A percentile compares a stretch with the other conserved stretches of the same genome.
phyloP scores from a whole-genome alignment of 1,140 invertebrate species.

The Teleopsis dalmanni region DNA sequence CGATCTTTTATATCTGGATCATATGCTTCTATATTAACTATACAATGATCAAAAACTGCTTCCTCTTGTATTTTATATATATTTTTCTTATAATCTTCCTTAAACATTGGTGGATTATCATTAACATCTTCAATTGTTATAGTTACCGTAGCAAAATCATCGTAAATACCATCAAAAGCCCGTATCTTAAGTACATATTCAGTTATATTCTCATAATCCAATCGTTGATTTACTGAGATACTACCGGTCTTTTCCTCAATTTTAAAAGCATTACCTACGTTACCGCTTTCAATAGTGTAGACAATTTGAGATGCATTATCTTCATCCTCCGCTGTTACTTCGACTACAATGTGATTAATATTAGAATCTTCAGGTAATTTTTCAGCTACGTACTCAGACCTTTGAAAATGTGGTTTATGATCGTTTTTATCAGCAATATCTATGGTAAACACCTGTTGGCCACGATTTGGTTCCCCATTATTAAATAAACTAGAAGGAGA shows the following conservation, averaged over 20 bases:
- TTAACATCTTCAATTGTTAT: constrained; percentile 77
- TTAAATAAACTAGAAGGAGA: constrained; percentile 67
- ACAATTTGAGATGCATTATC: constrained; percentile 74
- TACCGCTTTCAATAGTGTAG: constrained; percentile 72
- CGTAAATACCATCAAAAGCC: constrained; percentile 69
- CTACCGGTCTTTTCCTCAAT: constrained; percentile 72
- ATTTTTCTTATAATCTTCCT: constrained; percentile 55
- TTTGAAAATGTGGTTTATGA: constrained; percentile 72
- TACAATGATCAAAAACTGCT: constrained; percentile 54
- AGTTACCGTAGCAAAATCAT: constrained; percentile 65
- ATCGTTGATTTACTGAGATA: constrained; percentile 63
- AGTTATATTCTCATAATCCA: constrained; percentile 81
- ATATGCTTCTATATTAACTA: constrained; percentile 63
- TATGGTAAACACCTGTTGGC: constrained; percentile 71
- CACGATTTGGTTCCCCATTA: constrained; percentile 60
- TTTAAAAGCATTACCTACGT: constrained; percentile 66
- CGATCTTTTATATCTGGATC: constrained; percentile 77
- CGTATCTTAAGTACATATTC: constrained; percentile 67
- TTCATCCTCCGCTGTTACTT: constrained; percentile 71
- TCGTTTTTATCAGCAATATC: constrained; percentile 89
- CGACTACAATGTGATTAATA: constrained; percentile 67
- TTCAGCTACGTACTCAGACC: constrained; percentile 64
- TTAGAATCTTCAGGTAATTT: constrained; percentile 75
- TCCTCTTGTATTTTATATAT: constrained; percentile 72
- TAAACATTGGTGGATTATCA: constrained; percentile 73